phyloP scores from a whole-genome alignment of 2,113 vertebrate species.

The Actinemys pallida region DNA sequence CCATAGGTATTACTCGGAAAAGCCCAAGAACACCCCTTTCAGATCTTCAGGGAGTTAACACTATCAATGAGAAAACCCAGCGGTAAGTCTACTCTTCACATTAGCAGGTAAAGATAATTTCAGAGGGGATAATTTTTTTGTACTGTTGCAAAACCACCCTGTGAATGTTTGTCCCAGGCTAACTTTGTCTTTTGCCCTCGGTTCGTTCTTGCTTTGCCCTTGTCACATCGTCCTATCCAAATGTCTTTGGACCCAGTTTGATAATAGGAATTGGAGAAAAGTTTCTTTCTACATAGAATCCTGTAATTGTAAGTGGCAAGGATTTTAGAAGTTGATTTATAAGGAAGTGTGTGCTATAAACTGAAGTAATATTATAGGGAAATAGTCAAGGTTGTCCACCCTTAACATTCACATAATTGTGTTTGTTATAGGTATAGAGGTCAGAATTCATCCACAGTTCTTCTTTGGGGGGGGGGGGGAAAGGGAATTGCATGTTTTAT shows the following conservation, averaged over 20 bases:
- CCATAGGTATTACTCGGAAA: conserved; percentile 88
- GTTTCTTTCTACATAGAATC: not conserved
- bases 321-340: accelerated
- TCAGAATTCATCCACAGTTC: not conserved
- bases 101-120: not conserved
- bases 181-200: not conserved
- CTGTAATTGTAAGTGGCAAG: not conserved
- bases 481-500: not conserved
- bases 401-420: not conserved
- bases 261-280: not conserved
- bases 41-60: conserved; percentile 93
- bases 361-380: not conserved
- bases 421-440: not conserved
- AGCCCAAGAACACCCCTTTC: conserved; percentile 90
- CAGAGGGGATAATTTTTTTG: not conserved
- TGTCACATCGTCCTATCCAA: accelerated
- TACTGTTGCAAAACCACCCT: accelerated
- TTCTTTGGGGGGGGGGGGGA: not conserved
- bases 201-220: accelerated
- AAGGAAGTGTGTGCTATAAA: not conserved
- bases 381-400: not conserved
- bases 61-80: conserved; percentile 86
- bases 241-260: not conserved
- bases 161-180: not conserved
- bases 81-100: conserved; percentile 81